Percentiles rank a stretch among this genome's conserved stretches.
Conservation (phyloP, 2,113 vertebrate species). For the Amia ocellicauda region DNA sequence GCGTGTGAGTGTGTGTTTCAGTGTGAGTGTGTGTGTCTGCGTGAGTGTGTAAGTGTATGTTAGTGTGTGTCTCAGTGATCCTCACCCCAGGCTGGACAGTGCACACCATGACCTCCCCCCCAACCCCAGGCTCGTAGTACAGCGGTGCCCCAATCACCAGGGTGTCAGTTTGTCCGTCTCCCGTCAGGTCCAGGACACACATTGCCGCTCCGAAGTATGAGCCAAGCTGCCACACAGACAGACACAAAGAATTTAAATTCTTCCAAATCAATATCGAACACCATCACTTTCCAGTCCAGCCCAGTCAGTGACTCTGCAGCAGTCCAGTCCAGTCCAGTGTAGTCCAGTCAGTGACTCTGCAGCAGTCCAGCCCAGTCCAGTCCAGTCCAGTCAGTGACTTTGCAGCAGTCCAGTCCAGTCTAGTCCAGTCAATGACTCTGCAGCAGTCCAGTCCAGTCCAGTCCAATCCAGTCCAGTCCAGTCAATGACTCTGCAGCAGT, state of each 20-base stretch:
- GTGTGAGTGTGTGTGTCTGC: background rate
- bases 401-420: too few relatives aligned
- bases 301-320: too few relatives aligned
- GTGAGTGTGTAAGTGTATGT: background rate
- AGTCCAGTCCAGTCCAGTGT: too few relatives aligned
- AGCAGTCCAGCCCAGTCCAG: too few relatives aligned
- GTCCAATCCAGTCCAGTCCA: too few relatives aligned
- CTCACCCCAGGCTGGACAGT: slow-evolving; percentile 22
- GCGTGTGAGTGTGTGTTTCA: background rate
- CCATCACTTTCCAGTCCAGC: too few relatives aligned
- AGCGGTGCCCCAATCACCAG: slow-evolving; percentile 38
- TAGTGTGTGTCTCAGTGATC: background rate
- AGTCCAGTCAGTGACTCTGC: too few relatives aligned
- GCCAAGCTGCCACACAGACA: slow-evolving; percentile 31
- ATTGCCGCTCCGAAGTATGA: slow-evolving; percentile 46
- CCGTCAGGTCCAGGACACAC: slow-evolving; percentile 26
- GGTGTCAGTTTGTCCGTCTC: slow-evolving; percentile 9
- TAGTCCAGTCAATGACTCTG: too few relatives aligned
- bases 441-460: too few relatives aligned
- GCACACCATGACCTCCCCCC: slow-evolving; percentile 40
- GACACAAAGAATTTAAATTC: background rate
- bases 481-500: too few relatives aligned
- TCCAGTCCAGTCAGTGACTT: too few relatives aligned
- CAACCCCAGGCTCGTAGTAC: slow-evolving; percentile 18
- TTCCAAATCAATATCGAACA: too few relatives aligned